phyloP scores from a whole-genome alignment of 2,113 vertebrate genomes.

The Mustelus asterias region DNA sequence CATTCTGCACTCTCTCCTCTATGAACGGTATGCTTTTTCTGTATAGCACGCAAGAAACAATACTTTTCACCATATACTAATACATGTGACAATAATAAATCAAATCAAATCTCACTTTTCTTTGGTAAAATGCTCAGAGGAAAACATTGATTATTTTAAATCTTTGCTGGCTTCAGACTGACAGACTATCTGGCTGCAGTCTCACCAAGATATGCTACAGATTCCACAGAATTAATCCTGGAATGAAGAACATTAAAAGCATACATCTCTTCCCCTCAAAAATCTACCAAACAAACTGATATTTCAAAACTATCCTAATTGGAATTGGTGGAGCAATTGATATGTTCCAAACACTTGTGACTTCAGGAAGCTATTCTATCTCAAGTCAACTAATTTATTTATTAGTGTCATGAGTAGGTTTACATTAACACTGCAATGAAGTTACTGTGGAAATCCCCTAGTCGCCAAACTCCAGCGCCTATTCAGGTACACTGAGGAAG shows the following conservation, averaged over 20 bases:
- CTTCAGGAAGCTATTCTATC: not conserved
- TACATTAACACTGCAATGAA: too few relatives aligned
- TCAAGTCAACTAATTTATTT: not conserved
- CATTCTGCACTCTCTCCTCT: too few relatives aligned
- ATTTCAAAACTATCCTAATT: not conserved
- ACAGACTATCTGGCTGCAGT: not conserved
- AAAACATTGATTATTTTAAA: not conserved
- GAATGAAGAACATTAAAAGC: not conserved
- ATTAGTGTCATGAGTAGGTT: too few relatives aligned
- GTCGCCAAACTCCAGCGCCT: too few relatives aligned
- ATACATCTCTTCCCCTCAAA: not conserved
- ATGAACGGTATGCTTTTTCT: too few relatives aligned
- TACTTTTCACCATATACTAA: too few relatives aligned
- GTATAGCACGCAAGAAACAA: too few relatives aligned
- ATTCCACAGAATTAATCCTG: not conserved
- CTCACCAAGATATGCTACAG: not conserved
- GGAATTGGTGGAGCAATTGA: not conserved
- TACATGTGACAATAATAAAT: too few relatives aligned
- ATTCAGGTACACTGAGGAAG: too few relatives aligned
- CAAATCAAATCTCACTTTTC: not conserved
- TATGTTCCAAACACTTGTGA: not conserved
- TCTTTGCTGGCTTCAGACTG: not conserved
- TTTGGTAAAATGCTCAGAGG: not conserved
- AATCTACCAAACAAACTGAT: not conserved
- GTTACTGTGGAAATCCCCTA: too few relatives aligned